Evolutionary conservation across 2,888 invertebrate species (phyloP).

Genomic region (Thysanoteuthis rhombus): DNA sequence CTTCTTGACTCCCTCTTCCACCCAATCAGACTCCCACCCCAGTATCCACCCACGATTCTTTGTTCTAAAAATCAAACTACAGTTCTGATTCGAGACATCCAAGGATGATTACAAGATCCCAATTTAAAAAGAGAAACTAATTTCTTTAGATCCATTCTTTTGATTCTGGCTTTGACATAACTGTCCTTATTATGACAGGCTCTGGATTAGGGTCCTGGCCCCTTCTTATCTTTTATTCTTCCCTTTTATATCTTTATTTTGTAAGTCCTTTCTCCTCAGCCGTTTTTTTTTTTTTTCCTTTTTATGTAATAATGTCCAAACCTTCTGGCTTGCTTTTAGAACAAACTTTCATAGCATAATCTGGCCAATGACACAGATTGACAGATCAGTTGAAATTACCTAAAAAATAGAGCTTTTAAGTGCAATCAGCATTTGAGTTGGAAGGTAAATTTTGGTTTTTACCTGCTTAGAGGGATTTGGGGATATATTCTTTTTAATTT

Average conservation of each 20-base stretch:
- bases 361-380: neutral
- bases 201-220: neutral
- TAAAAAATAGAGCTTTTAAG: neutral
- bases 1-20: neutral
- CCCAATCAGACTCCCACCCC: neutral
- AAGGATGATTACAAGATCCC: neutral
- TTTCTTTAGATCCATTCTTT: neutral
- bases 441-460: neutral
- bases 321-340: constrained; percentile 12
- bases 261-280: neutral
- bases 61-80: neutral
- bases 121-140: neutral
- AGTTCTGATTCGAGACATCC: neutral
- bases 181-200: neutral
- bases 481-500: neutral
- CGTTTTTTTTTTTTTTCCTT: neutral
- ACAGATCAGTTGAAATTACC: neutral
- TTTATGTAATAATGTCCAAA: neutral
- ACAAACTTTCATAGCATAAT: neutral
- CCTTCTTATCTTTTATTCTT: neutral
- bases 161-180: neutral
- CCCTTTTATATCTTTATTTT: neutral
- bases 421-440: neutral
- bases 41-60: neutral
- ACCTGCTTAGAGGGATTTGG: neutral